Evolutionary conservation across 2,113 vertebrate genomes (phyloP).

Genomic region (Thryonomys swinderianus): DNA sequence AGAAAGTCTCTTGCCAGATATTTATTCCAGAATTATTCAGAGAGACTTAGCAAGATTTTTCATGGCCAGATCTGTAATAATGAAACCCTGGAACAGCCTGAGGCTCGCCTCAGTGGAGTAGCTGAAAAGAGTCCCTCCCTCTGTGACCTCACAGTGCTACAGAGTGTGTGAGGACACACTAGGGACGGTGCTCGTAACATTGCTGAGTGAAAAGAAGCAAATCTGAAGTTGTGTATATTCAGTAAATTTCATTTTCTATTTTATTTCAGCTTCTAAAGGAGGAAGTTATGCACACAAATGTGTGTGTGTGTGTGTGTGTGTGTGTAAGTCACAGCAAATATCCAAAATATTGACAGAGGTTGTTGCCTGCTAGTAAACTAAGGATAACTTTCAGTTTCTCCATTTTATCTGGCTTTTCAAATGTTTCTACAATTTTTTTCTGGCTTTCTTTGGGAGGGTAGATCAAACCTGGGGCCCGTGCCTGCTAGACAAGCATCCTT

Average conservation of each 20-base stretch:
- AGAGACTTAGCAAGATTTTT: background rate
- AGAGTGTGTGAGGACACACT: background rate
- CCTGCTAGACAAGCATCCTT: background rate
- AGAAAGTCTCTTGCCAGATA: constrained; percentile 37
- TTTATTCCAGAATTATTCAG: background rate
- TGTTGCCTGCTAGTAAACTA: background rate
- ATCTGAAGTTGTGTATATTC: background rate
- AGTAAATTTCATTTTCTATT: background rate
- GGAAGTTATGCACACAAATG: background rate
- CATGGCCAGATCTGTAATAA: background rate
- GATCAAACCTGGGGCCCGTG: background rate
- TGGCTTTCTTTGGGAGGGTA: background rate
- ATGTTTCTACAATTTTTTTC: background rate
- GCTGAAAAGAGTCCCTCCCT: background rate
- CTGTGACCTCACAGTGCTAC: background rate
- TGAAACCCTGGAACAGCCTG: background rate
- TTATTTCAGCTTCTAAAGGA: background rate
- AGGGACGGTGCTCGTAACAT: background rate
- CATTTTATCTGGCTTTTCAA: constrained; percentile 4
- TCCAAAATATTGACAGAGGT: background rate
- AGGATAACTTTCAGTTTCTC: constrained; percentile 38
- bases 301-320: too few species aligned
- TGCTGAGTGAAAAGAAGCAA: background rate
- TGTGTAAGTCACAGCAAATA: background rate
- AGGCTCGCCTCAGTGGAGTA: background rate